Conservation (phyloP, 2,797 vertebrate genomes). For the Cossypha caffra region DNA sequence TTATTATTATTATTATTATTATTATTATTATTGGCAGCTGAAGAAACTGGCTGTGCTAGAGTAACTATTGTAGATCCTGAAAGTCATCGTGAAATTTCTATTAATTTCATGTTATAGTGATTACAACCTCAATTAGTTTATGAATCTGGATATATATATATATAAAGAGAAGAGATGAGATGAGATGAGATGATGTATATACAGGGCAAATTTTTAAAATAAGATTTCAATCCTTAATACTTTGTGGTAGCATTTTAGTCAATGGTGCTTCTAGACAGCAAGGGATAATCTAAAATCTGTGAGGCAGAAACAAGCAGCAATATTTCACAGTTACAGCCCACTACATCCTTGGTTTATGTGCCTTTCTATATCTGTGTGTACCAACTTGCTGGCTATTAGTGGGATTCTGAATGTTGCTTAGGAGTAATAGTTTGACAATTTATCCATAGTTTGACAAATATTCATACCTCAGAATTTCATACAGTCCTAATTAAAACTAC, state of each 20-base stretch:
- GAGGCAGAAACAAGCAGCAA: slow-evolving; percentile 52
- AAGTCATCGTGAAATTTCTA: background rate
- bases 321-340: slow-evolving; percentile 60
- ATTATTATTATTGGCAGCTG: background rate
- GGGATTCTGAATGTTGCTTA: background rate
- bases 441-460: background rate
- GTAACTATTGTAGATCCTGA: background rate
- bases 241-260: slow-evolving; percentile 5
- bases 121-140: background rate
- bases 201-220: slow-evolving; percentile 2
- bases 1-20: background rate
- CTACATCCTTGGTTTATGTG: slow-evolving; percentile 47
- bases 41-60: background rate
- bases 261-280: slow-evolving; percentile 1
- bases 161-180: background rate
- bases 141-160: background rate
- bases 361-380: background rate
- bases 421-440: background rate
- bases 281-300: slow-evolving; percentile 66
- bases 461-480: background rate
- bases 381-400: background rate
- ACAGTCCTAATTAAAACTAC: slow-evolving; percentile 6
- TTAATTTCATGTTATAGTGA: background rate
- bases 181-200: background rate
- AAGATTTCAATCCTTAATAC: slow-evolving; percentile 28